Base-by-base conservation (phyloP, 2,888 invertebrate genomes). In the Latrodectus hesperus region DNA sequence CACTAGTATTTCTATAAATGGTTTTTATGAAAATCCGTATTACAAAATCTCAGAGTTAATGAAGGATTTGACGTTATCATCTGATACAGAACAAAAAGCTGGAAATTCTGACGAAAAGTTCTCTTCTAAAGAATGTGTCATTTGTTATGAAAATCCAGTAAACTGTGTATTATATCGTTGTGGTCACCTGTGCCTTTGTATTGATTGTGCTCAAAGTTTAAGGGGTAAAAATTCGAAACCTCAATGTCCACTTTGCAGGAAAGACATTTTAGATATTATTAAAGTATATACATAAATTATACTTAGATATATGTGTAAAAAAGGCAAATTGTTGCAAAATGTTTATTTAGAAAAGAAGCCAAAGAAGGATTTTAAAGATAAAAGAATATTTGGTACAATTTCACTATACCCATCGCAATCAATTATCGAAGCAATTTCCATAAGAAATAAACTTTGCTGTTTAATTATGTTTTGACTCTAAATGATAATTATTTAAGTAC, bases 171-270 rank as follows among this genome's bases (percentile, higher is more conserved):
- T 98, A 22, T 99, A 99, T 93, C 97, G 96, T 94, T 99, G 99
- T 92, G 99, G 99, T 67, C 99, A 99, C 93, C 98, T 99, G 98
- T 99, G 99, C 92, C 98, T 99, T 98, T 99, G 99, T 92, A 98
- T 96, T 92, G 94, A 96, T 64, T 99, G 99, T 93, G 99, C 99
- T 0, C 94, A 96, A 71, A 96, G 97, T 90, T 96, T 97, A 91
- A 97, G 97, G 97, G 94, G 96, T 84, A 96, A 96, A 49, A 95
- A 95, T 91, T 96, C 96, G 0, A 97, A 96, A 68, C 92, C 92
- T 26, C 91, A 92, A 55, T 99, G 99, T 92, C 99, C 99, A 0
- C 94, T 99, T 26, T 99, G 99, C 92, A 94, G 99, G 83, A 97
- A 98, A 12, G 94, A 95, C 85, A 99, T 99, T 90, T 95, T 96